Conservation (phyloP, 2,888 invertebrate genomes). For the Loripinus fragilis region DNA sequence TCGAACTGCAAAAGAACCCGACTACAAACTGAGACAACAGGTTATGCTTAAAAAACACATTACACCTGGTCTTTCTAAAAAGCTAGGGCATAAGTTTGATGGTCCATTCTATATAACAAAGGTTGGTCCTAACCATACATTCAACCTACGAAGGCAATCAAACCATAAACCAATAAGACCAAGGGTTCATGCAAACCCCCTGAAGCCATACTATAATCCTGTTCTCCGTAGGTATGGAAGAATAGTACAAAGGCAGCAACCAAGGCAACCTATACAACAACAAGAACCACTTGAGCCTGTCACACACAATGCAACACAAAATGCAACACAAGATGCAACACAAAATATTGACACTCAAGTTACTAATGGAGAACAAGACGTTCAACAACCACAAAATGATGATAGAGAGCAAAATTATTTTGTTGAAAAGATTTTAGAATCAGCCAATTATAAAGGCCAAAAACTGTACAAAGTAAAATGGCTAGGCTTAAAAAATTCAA, state of each 20-base stretch:
- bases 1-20: slow-evolving; percentile 18
- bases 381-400: neutral
- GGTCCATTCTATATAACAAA: slow-evolving; percentile 45
- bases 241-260: neutral
- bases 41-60: slow-evolving; percentile 3
- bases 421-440: neutral
- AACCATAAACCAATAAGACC: slow-evolving; percentile 7
- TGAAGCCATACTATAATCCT: slow-evolving; percentile 7
- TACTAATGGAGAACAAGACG: neutral
- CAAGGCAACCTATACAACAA: neutral
- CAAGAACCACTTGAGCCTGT: neutral
- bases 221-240: neutral
- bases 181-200: slow-evolving; percentile 3
- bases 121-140: slow-evolving; percentile 42
- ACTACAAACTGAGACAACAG: slow-evolving; percentile 21
- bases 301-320: neutral
- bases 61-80: slow-evolving; percentile 27
- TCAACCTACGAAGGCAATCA: slow-evolving; percentile 8
- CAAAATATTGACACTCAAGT: neutral
- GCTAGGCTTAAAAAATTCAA: neutral
- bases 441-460: neutral
- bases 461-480: neutral
- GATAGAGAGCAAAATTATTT: neutral
- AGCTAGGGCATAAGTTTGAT: slow-evolving; percentile 35
- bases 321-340: neutral